Base-by-base conservation (phyloP, 1,140 invertebrate genomes). In the Drosophila lacertosa region DNA sequence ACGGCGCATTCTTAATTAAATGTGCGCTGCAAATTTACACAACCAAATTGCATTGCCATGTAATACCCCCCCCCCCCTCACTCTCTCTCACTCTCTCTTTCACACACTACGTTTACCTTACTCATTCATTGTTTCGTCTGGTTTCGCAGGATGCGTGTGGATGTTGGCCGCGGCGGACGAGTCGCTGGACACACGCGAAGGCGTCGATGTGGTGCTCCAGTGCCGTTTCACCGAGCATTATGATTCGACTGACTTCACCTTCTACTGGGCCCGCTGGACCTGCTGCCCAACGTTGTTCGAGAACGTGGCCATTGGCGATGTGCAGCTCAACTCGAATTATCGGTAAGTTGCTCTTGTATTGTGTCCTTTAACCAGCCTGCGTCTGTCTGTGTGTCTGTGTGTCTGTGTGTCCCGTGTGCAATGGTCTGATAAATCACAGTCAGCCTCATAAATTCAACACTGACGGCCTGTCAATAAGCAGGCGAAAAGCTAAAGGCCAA, bases 271-370 rank as follows among this genome's bases (percentile, higher is more conserved):
- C 4, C 92, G 95, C 39, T 91, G 88, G 89, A 91, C 90, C 42
- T 95, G 93, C 74, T 93, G 93, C 69, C 92, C 92, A 9, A 92
- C 93, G 67, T 92, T 93, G 75, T 94, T 94, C 84, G 96, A 97
- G 91, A 96, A 96, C 83, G 95, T 96, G 20, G 96, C 96, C 74
- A 96, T 97, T 77, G 94, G 94, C 67, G 92, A 94, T 69, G 94
- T 94, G 45, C 94, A 95, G 26, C 92, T 97, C 60, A 95, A 95
- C 89, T 93, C 93, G 60, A 95, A 96, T 91, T 97, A 97, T 93
- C 94, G 93, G 95, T 96, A 93, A 94, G 92, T 92, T 53, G 32
- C n/a, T n/a, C n/a, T n/a, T 60, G 33, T 32, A 29, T 45, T 45
- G 26, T 29, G 15, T 63, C n/a, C n/a, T n/a, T n/a, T n/a, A n/a